These are phyloP conservation scores for Aythya baeri DNA, from an alignment of 2,113 vertebrate genomes.

Conservation along the genomic window DNA sequence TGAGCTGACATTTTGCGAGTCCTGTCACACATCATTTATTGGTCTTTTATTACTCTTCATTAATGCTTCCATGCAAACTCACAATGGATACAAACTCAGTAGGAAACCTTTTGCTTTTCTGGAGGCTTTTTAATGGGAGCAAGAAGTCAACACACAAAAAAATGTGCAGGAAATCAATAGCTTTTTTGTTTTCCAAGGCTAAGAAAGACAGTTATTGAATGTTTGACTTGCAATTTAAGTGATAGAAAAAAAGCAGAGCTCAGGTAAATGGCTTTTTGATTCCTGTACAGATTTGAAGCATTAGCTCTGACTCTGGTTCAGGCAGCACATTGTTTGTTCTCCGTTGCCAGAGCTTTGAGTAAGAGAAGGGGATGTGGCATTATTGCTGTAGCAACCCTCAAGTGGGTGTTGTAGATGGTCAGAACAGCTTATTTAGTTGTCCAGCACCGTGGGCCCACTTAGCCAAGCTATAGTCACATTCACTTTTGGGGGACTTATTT, in stretches of 20 bases:
- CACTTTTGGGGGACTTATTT: not conserved
- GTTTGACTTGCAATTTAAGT: constrained; percentile 32
- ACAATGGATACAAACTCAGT: not conserved
- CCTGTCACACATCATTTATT: not conserved
- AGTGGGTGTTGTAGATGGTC: not conserved
- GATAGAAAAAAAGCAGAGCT: not conserved
- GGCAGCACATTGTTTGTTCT: not conserved
- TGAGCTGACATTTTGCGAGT: not conserved
- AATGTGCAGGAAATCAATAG: constrained; percentile 36
- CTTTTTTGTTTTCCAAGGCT: constrained; percentile 22
- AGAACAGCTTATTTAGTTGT: not conserved
- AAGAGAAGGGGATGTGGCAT: not conserved
- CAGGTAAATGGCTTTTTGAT: constrained; percentile 24
- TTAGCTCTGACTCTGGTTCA: not conserved
- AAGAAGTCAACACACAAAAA: not conserved
- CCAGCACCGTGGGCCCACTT: not conserved
- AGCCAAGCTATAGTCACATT: not conserved
- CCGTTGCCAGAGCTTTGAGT: not conserved
- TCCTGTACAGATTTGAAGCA: not conserved
- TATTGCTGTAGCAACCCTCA: constrained; percentile 19
- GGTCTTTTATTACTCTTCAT: constrained; percentile 13
- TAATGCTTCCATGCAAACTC: not conserved
- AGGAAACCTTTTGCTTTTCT: constrained; percentile 18
- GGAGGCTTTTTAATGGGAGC: not conserved
- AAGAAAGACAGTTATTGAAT: constrained; percentile 31